Conservation (phyloP, 2,113 vertebrate genomes). For the Melanostigma gelatinosum region DNA sequence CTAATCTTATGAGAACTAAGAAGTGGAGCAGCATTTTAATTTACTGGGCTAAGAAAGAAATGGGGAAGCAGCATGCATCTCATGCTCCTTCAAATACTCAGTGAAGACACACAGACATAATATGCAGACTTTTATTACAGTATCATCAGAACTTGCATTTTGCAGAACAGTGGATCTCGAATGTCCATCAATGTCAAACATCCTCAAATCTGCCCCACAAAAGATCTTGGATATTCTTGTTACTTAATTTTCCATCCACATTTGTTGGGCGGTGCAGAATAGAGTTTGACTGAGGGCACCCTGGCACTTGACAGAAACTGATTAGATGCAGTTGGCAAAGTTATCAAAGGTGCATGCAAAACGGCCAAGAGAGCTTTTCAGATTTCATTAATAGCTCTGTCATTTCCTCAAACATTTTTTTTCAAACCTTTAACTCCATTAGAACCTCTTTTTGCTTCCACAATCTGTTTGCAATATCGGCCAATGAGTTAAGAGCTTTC, state of each 20-base stretch:
- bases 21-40: slow-evolving; percentile 74
- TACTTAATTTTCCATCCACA: slow-evolving; percentile 1
- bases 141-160: background rate
- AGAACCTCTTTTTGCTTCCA: background rate
- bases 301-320: slow-evolving; percentile 4
- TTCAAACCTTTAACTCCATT: background rate
- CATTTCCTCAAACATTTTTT: background rate
- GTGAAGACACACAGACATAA: background rate
- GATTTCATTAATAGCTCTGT: background rate
- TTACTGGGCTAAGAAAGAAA: slow-evolving; percentile 60
- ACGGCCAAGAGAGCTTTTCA: background rate
- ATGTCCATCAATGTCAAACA: background rate
- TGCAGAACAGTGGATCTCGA: too few species aligned
- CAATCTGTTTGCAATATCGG: background rate
- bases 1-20: slow-evolving; percentile 76
- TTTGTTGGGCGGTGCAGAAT: slow-evolving; percentile 3
- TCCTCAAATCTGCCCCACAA: background rate
- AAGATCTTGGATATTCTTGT: background rate
- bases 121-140: background rate
- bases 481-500: background rate
- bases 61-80: slow-evolving; percentile 6
- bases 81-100: slow-evolving; percentile 10
- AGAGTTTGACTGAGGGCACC: slow-evolving; percentile 5
- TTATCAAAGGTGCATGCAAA: background rate
- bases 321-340: background rate